Evolutionary conservation across 2,888 invertebrate species (phyloP).

Genomic region (Lucinisca nassula): DNA sequence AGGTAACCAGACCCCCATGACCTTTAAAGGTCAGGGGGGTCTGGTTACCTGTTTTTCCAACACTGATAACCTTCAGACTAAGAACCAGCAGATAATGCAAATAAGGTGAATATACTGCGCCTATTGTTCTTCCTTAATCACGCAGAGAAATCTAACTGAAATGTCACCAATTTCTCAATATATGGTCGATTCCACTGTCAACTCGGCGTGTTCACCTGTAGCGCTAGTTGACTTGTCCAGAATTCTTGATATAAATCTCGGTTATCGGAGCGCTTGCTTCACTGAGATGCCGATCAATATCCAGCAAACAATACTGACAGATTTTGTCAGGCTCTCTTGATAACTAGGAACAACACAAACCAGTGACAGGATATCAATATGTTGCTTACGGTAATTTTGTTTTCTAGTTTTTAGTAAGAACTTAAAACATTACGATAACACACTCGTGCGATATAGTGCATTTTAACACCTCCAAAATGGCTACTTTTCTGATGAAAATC

Average conservation of each 20-base stretch:
- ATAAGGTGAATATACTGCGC: too few species aligned
- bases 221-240: background rate
- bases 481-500: too few species aligned
- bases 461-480: too few species aligned
- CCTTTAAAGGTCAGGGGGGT: too few species aligned
- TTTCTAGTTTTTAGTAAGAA: background rate
- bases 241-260: background rate
- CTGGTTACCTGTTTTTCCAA: too few species aligned
- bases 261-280: background rate
- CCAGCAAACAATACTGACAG: background rate
- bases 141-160: too few species aligned
- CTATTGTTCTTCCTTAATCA: too few species aligned
- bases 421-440: background rate
- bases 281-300: background rate
- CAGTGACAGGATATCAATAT: conserved; percentile 13
- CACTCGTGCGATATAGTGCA: background rate
- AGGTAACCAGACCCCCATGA: too few species aligned
- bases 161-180: background rate
- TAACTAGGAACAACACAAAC: background rate
- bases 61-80: too few species aligned
- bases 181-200: background rate
- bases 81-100: too few species aligned
- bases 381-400: conserved; percentile 27
- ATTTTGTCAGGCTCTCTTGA: background rate
- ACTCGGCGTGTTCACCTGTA: background rate